A percentile compares a stretch with the other conserved stretches of the same genome.
phyloP scores from a whole-genome alignment of 2,113 vertebrate genomes.

The Oriolus oriolus region DNA sequence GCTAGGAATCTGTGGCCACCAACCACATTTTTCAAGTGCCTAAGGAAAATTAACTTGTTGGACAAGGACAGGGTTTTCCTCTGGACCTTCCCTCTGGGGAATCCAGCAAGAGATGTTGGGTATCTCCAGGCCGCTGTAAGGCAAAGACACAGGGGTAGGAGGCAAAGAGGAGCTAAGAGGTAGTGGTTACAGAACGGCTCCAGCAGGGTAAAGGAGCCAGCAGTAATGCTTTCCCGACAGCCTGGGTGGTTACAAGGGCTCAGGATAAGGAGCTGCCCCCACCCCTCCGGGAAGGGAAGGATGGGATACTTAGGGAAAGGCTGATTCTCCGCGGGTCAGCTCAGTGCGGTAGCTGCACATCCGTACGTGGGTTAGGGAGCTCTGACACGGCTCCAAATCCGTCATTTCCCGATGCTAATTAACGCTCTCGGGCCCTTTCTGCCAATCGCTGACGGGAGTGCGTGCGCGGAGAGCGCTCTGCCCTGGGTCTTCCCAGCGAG shows the following conservation, averaged over 20 bases:
- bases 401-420: background rate
- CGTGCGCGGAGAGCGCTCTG: background rate
- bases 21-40: background rate
- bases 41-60: background rate
- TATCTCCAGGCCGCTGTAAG: accelerated
- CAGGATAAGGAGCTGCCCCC: background rate
- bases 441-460: background rate
- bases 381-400: background rate
- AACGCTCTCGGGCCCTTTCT: background rate
- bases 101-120: background rate
- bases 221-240: background rate
- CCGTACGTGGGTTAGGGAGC: background rate
- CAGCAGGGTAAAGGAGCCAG: background rate
- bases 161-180: background rate
- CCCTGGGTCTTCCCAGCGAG: accelerated
- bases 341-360: background rate
- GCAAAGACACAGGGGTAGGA: accelerated
- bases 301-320: background rate
- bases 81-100: background rate
- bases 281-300: background rate
- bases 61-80: background rate
- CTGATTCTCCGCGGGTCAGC: background rate
- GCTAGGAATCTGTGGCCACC: background rate
- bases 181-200: background rate
- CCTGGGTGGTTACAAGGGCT: background rate